Percentiles rank a stretch among this genome's conserved stretches.
phyloP scores from a whole-genome alignment of 2,888 invertebrate species.

The Heliconius charithonia region DNA sequence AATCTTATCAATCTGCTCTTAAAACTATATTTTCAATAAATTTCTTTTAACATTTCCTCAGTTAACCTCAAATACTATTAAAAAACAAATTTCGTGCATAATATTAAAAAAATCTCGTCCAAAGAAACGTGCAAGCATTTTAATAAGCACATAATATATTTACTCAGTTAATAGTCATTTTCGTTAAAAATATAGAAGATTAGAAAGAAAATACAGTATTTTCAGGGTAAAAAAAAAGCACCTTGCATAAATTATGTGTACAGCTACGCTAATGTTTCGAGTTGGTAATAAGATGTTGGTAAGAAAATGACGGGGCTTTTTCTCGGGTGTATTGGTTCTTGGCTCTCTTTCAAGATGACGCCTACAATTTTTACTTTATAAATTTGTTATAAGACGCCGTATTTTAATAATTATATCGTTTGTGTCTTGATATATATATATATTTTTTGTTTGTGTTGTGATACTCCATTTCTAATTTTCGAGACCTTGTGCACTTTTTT shows the following conservation, averaged over 20 bases:
- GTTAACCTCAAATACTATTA: too few relatives aligned
- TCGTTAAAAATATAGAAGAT: constrained; percentile 38
- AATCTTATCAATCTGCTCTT: too few relatives aligned
- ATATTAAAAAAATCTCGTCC: constrained; percentile 10
- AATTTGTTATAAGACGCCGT: constrained; percentile 29
- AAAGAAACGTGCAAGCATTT: not conserved
- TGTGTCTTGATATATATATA: not conserved
- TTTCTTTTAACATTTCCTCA: not conserved
- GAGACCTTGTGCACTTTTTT: too few relatives aligned
- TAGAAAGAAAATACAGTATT: constrained; percentile 31
- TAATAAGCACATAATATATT: constrained; percentile 15
- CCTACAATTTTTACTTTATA: constrained; percentile 48
- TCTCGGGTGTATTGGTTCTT: constrained; percentile 54
- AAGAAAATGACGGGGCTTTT: constrained; percentile 55
- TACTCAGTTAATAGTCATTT: constrained; percentile 29
- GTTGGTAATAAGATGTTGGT: constrained; percentile 57
- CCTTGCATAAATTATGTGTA: constrained; percentile 41
- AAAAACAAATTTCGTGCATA: not conserved
- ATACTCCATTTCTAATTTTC: too few relatives aligned
- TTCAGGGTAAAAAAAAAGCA: constrained; percentile 32
- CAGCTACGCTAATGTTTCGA: constrained; percentile 44
- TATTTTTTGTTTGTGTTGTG: not conserved
- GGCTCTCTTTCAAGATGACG: constrained; percentile 49
- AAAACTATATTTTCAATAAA: too few relatives aligned
- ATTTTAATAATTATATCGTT: constrained; percentile 34